These are phyloP conservation scores for Hybos culiciformis DNA, from an alignment of 2,888 invertebrate genomes.

Conservation along the genomic window DNA sequence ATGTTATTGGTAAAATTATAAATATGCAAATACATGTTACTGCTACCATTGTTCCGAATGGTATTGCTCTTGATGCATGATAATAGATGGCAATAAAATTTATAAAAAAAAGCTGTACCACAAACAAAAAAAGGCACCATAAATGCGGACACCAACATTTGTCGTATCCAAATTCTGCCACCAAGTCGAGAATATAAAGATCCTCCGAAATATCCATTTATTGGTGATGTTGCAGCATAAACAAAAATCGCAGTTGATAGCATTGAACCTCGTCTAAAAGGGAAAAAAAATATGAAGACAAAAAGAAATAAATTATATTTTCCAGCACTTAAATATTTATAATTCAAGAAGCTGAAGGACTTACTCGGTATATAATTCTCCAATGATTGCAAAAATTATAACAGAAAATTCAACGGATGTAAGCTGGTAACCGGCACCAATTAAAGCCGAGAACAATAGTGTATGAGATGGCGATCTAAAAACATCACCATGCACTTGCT, in stretches of 20 bases:
- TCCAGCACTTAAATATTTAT: too few species aligned
- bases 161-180: slow-evolving; percentile 92
- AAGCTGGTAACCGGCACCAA: slow-evolving; percentile 91
- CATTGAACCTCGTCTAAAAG: slow-evolving; percentile 83
- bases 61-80: slow-evolving; percentile 96
- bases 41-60: slow-evolving; percentile 98
- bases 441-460: slow-evolving; percentile 81
- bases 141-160: slow-evolving; percentile 93
- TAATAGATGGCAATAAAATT: slow-evolving; percentile 99
- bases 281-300: slow-evolving; percentile 11
- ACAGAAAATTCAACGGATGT: slow-evolving; percentile 87
- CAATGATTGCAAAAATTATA: slow-evolving; percentile 90
- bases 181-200: slow-evolving; percentile 93
- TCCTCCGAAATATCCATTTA: slow-evolving; percentile 97
- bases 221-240: slow-evolving; percentile 95
- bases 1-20: slow-evolving; percentile 89
- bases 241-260: slow-evolving; percentile 96
- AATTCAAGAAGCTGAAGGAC: slow-evolving; percentile 23
- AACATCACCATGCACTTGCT: slow-evolving; percentile 99
- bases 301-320: too few species aligned
- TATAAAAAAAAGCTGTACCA: slow-evolving; percentile 93
- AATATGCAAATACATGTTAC: slow-evolving; percentile 97
- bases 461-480: slow-evolving; percentile 89
- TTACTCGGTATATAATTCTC: slow-evolving; percentile 94
- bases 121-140: slow-evolving; percentile 85